These are phyloP conservation scores for Physella acuta DNA, from an alignment of 1,140 invertebrate species.

Conservation along the genomic window DNA sequence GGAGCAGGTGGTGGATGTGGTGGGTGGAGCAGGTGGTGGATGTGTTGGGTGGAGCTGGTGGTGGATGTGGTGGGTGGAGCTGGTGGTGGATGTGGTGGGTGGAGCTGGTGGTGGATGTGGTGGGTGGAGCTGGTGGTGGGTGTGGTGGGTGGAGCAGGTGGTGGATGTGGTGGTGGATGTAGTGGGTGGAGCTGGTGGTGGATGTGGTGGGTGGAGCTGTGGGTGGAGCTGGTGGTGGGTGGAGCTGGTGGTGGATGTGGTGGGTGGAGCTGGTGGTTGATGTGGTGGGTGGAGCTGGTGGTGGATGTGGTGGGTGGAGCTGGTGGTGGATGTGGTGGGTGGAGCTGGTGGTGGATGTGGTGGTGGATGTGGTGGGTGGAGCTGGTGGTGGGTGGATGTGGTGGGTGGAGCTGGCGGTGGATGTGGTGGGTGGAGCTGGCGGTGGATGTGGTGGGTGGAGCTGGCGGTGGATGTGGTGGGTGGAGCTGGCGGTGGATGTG, in stretches of 20 bases:
- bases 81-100: neutral
- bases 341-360: neutral
- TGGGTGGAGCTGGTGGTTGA: too few species aligned
- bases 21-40: neutral
- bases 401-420: too few species aligned
- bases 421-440: too few species aligned
- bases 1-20: neutral
- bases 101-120: neutral
- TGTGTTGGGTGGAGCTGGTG: neutral
- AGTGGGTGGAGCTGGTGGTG: neutral
- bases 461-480: too few species aligned
- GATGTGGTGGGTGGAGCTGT: neutral
- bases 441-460: too few species aligned
- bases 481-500: too few species aligned
- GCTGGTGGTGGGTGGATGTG: too few species aligned
- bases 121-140: neutral
- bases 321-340: neutral
- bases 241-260: too few species aligned
- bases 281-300: neutral
- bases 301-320: neutral
- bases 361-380: too few species aligned
- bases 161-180: neutral
- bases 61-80: neutral
- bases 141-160: neutral
- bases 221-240: neutral